Base-by-base conservation (phyloP, 2,888 invertebrate genomes). In the Eumerus sabulonum region DNA sequence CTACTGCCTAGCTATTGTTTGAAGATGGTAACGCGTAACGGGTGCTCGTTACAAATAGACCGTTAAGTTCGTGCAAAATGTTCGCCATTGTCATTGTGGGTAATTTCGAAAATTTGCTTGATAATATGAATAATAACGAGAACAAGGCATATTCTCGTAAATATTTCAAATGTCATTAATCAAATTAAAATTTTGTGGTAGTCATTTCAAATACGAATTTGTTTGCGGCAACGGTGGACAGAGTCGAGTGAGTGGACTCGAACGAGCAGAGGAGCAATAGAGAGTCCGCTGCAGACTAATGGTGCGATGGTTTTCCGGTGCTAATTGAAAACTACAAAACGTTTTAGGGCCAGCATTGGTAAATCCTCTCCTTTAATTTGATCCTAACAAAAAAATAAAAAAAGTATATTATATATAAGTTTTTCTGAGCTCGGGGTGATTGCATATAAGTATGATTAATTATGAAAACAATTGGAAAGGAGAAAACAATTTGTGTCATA, bases 301-400 rank as follows among this genome's bases (percentile, higher is more conserved):
- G n/a, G n/a, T 40, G 2, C 9, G 44, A 63, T 51, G 17, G 54
- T 62, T 70, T 54, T 60, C 54, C 17, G 54, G 54, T 74, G 73
- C 57, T 76, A 70, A 59, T 70, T 50, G 68, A 53, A 70, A 76
- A 70, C 59, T 76, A 64, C 76, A 70, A 76, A 70, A 51, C 59
- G 64, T 70, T 76, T 76, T 70, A 70, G 70, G 35, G 53, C 17
- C 48, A 36, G 16, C 57, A 63, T 4, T 7, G 7, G 27, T 4
- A 7, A 74, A 68, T 57, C 48, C 36, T 57, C 68, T 57, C 63
- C 53, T 48, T 40, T 57, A 12, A 9, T 35, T 16, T 35, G 9
- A 1, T 11, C 11, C 1, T 19, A 38, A 35, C 2, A 27, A 27
- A 27, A 27, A 27, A 27, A 27, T 7, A 27, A 27, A 7, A 27